Percentiles rank a stretch among this genome's conserved stretches.
Evolutionary conservation across 1,140 invertebrate genomes (phyloP).

Genomic region (Battus philenor): DNA sequence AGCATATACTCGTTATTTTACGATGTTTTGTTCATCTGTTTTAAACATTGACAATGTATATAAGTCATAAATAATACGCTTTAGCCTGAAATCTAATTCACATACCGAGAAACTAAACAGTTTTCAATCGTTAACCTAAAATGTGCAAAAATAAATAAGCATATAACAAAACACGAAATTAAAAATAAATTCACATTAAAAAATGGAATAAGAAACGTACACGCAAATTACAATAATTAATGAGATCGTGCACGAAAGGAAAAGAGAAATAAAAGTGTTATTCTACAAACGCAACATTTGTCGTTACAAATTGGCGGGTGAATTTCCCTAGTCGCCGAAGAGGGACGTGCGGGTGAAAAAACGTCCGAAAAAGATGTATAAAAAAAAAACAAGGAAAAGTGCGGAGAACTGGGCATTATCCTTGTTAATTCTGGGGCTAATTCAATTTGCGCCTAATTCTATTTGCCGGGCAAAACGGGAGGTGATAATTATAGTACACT

Average conservation of each 20-base stretch:
- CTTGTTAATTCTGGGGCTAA: constrained; percentile 71
- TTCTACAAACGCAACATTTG: constrained; percentile 43
- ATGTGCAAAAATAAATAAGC: too few relatives aligned
- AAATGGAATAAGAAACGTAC: too few relatives aligned
- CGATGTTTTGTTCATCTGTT: too few relatives aligned
- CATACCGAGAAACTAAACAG: too few relatives aligned
- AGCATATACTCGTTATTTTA: too few relatives aligned
- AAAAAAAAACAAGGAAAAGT: constrained; percentile 59
- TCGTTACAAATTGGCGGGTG: constrained; percentile 58
- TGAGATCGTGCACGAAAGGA: constrained; percentile 16
- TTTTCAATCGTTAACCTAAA: too few relatives aligned
- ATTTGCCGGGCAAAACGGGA: constrained; percentile 66
- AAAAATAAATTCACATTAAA: too few relatives aligned
- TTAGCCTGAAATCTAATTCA: too few relatives aligned
- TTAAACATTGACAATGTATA: too few relatives aligned
- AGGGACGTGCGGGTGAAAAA: constrained; percentile 50
- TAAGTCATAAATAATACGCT: too few relatives aligned
- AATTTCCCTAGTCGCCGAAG: constrained; percentile 41
- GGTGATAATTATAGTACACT: constrained; percentile 66
- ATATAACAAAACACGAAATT: too few relatives aligned
- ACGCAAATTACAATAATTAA: too few relatives aligned
- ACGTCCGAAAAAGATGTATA: constrained; percentile 39
- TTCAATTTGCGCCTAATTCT: constrained; percentile 74
- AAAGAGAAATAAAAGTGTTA: constrained; percentile 26
- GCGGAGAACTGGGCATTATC: constrained; percentile 58